Percentiles rank a stretch among this genome's conserved stretches.
Conservation (phyloP, 2,888 invertebrate genomes). For the Unio pictorum region DNA sequence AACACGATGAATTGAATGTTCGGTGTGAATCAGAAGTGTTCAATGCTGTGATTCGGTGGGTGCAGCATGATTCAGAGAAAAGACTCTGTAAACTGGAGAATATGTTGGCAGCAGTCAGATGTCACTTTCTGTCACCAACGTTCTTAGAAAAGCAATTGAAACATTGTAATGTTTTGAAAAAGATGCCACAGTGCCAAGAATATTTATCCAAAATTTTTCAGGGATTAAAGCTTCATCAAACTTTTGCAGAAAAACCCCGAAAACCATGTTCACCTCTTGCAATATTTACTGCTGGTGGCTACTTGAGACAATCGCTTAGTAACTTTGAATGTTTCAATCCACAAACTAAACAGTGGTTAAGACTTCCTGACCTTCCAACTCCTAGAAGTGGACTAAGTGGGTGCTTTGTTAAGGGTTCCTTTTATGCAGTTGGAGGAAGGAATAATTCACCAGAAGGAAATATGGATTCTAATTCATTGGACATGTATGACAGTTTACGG, state of each 20-base stretch:
- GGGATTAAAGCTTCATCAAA: conserved; percentile 91
- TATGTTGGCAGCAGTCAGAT: conserved; percentile 89
- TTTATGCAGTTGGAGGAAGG: conserved; percentile 93
- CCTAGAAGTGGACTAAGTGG: conserved; percentile 83
- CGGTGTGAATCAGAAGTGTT: conserved; percentile 88
- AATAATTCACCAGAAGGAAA: conserved; percentile 88
- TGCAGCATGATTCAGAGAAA: conserved; percentile 83
- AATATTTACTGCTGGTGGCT: conserved; percentile 93
- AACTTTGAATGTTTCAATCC: conserved; percentile 91
- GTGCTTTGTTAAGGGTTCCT: conserved; percentile 76
- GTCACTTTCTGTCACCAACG: conserved; percentile 91
- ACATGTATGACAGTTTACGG: conserved; percentile 87
- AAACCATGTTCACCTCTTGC: conserved; percentile 87
- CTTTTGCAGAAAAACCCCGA: conserved; percentile 82
- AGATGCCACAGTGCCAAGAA: conserved; percentile 89
- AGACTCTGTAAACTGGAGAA: conserved; percentile 89
- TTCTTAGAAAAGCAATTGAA: conserved; percentile 93
- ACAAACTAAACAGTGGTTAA: conserved; percentile 87
- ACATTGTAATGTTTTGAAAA: conserved; percentile 88
- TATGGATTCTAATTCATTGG: conserved; percentile 77
- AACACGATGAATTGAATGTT: conserved; percentile 92
- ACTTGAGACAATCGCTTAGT: conserved; percentile 87
- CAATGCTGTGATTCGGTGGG: conserved; percentile 90
- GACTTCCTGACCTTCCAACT: conserved; percentile 86
- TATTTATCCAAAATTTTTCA: conserved; percentile 90